Conservation (phyloP, 2,113 vertebrate genomes). For the Cottus gobio region DNA sequence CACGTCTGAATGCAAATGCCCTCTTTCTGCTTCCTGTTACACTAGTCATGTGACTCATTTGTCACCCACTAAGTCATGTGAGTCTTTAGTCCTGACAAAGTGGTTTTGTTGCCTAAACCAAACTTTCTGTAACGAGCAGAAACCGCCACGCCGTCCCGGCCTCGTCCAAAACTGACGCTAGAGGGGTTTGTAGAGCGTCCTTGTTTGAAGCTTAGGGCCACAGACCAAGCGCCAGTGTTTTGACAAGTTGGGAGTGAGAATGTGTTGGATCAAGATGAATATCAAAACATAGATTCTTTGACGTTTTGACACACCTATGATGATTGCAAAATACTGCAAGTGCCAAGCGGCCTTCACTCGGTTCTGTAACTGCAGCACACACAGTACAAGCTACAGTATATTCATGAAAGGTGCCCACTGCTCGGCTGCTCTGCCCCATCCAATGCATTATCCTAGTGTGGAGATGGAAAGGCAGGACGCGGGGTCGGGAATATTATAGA, state of each 20-base stretch:
- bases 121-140: too few relatives aligned
- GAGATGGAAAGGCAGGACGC: slow-evolving; percentile 70
- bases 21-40: too few relatives aligned
- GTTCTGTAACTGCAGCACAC: slow-evolving; percentile 35
- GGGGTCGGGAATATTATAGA: slow-evolving; percentile 68
- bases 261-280: slow-evolving; percentile 9
- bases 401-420: slow-evolving; percentile 64
- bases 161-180: too few relatives aligned
- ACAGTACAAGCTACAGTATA: slow-evolving; percentile 49
- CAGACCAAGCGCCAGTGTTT: background rate
- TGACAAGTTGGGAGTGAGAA: background rate
- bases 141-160: too few relatives aligned
- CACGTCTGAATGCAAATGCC: too few relatives aligned
- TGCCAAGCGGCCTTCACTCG: slow-evolving; percentile 20
- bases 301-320: slow-evolving; percentile 12
- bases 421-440: slow-evolving; percentile 58
- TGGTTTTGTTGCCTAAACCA: too few relatives aligned
- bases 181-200: background rate
- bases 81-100: too few relatives aligned
- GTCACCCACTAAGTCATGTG: too few relatives aligned
- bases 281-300: slow-evolving; percentile 32
- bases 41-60: too few relatives aligned
- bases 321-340: slow-evolving; percentile 30
- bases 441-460: slow-evolving; percentile 67
- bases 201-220: background rate